phyloP scores from a whole-genome alignment of 2,797 vertebrate genomes.

The Crax fasciolata region DNA sequence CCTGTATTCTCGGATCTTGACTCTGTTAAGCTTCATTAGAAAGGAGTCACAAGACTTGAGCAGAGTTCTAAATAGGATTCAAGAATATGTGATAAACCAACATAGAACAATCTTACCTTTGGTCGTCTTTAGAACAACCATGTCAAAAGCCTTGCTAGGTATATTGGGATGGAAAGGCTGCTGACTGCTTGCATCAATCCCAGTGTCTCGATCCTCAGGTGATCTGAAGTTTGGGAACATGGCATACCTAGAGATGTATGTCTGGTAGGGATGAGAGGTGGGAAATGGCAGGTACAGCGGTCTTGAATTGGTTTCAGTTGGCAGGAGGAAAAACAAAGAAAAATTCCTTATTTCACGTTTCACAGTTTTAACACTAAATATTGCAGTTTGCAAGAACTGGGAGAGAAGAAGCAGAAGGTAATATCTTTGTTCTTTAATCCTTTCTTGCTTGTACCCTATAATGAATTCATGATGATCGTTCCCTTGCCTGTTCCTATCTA shows the following conservation, averaged over 20 bases:
- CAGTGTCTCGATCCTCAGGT: conserved; percentile 73
- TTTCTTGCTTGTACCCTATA: neutral
- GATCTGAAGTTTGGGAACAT: conserved; percentile 84
- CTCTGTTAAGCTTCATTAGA: neutral
- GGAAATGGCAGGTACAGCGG: conserved; percentile 73
- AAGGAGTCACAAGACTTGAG: neutral
- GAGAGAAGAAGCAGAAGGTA: neutral
- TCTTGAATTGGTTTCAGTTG: conserved; percentile 75
- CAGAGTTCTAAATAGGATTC: neutral
- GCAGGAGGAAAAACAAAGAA: neutral
- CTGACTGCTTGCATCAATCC: conserved; percentile 58
- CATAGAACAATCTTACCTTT: conserved; percentile 74
- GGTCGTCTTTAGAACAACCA: conserved; percentile 82
- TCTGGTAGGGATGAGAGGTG: conserved; percentile 86
- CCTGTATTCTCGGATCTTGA: neutral
- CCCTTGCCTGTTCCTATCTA: neutral
- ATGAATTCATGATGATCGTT: neutral
- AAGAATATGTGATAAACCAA: neutral
- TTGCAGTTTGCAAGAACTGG: neutral
- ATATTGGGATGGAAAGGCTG: conserved; percentile 74
- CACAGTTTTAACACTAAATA: neutral
- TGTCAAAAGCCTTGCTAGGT: conserved; percentile 72
- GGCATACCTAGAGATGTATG: conserved; percentile 84
- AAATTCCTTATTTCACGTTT: conserved; percentile 8
- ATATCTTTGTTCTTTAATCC: neutral